Base-by-base conservation (phyloP, 92 coral and sea anemone species). In the Paragorgia papillata region DNA sequence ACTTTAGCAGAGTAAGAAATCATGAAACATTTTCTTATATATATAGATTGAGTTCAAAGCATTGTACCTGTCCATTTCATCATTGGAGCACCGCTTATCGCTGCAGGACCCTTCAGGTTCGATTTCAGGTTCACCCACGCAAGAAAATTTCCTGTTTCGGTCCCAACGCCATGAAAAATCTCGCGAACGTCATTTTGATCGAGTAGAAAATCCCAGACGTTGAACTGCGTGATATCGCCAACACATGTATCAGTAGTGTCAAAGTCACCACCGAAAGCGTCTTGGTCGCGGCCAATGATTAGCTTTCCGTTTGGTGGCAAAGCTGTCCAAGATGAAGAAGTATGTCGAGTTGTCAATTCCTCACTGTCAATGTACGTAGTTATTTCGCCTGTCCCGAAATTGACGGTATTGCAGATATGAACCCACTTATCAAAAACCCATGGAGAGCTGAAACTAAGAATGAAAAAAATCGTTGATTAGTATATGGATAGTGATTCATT, bases 11-110 rank as follows among this genome's bases (percentile, higher is more conserved):
- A n/a, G n/a, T n/a, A n/a, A n/a, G n/a, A n/a, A n/a, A n/a, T n/a
- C n/a, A n/a, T n/a, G n/a, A n/a, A n/a, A n/a, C n/a, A n/a, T n/a
- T n/a, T n/a, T n/a, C n/a, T n/a, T n/a, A n/a, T n/a, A n/a, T n/a
- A n/a, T n/a, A n/a, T n/a, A n/a, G n/a, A n/a, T n/a, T n/a, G n/a
- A n/a, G n/a, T n/a, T n/a, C n/a, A n/a, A n/a, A n/a, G 7, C 5
- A n/a, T 34, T 37, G 21, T 64, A 68, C 75, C 75, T 68, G 27
- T 6, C 75, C 75, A 68, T 28, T 44, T 68, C 75, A 68, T 18
- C 33, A 44, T 40, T 24, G 75, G 59, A 19, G 53, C 20, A 18
- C 37, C 59, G 24, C 59, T 50, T 14, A 68, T 9, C 9, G 58
- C 40, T n/a, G 40, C 40, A 17, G 9, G 17, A 6, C 75, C 75